Evolutionary conservation across 2,797 vertebrate genomes (phyloP), one percentile per base, ranked within the genome.

Genomic region (Cossypha caffra): DNA sequence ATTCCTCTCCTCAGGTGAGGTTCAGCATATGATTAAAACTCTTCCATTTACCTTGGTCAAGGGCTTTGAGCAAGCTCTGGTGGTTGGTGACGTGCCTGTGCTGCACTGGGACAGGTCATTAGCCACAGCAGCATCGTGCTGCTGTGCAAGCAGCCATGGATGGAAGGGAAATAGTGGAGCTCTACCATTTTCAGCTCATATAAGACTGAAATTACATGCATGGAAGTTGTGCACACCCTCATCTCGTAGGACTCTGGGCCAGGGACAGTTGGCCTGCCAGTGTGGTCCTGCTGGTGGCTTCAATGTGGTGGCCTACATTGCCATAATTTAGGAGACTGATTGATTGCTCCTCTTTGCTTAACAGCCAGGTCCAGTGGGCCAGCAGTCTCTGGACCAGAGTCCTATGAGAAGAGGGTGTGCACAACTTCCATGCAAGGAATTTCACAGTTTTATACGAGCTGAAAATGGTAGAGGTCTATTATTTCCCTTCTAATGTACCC

Each of bases 231-330:
- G 31, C 11, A 48, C 6, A 38, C 5, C 4, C 11, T 68, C 4
- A 13, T 50, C 13, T 66, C 35, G 28, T 0, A 42, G 47, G 4
- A 38, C 12, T 71, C 48, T 74, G 25, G 13, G 71, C 42, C 62
- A 64, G 25, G 29, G 3, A 9, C n/a, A 20, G 43, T 45, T 45
- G 20, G 43, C 45, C 45, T 24, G 45, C 12, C 45, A 47, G 45
- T 47, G 23, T 13, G 45, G 45, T 24, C 45, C 13, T 47, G 45
- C 23, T 47, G 45, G 45, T 47, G 45, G 13, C 23, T 47, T 37
- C 50, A 50, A 3, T 37, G 35, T 47, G 10, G 17, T 68, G n/a
- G 35, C 10, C 35, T 23, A 16, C 0, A 0, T 29, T n/a, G 10
- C 45, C 67, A 52, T 59, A 14, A 38, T 52, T 67, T 80, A 50